Percentiles rank a stretch among this genome's conserved stretches.
These are phyloP conservation scores for Geotrypetes seraphini DNA, from an alignment of 2,797 vertebrate genomes.

Conservation along the genomic window DNA sequence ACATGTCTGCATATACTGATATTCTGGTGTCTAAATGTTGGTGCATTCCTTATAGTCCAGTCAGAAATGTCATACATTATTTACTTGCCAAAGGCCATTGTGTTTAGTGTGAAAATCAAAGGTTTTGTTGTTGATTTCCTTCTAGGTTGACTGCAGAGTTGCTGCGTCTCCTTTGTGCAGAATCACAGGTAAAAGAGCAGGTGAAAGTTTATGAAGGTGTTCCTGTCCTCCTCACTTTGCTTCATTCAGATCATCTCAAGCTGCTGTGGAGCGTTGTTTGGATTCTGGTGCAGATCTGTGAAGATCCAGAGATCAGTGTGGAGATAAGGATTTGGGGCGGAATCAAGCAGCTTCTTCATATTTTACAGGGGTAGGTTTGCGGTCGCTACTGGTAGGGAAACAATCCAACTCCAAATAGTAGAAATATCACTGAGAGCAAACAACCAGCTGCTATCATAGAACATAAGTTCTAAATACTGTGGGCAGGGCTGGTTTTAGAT, in stretches of 20 bases:
- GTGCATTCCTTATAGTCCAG: too few species aligned
- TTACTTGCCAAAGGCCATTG: too few species aligned
- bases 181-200: conserved; percentile 64
- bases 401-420: not conserved
- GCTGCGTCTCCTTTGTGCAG: conserved; percentile 69
- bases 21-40: too few species aligned
- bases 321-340: conserved; percentile 82
- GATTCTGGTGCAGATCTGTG: conserved; percentile 83
- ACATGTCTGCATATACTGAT: too few species aligned
- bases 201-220: conserved; percentile 72
- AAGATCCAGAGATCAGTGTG: conserved; percentile 67
- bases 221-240: conserved; percentile 75
- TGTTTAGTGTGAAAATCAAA: too few species aligned
- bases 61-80: too few species aligned
- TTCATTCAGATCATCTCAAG: conserved; percentile 71
- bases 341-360: conserved; percentile 75
- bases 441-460: too few species aligned
- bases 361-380: conserved; percentile 61
- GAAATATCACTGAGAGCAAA: too few species aligned
- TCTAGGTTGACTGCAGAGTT: conserved; percentile 73
- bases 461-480: not conserved
- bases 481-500: too few species aligned
- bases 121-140: not conserved
- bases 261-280: conserved; percentile 79
- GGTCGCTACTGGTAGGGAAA: not conserved